Conservation (phyloP, 2,113 vertebrate species). For the Zosterops hypoxanthus region DNA sequence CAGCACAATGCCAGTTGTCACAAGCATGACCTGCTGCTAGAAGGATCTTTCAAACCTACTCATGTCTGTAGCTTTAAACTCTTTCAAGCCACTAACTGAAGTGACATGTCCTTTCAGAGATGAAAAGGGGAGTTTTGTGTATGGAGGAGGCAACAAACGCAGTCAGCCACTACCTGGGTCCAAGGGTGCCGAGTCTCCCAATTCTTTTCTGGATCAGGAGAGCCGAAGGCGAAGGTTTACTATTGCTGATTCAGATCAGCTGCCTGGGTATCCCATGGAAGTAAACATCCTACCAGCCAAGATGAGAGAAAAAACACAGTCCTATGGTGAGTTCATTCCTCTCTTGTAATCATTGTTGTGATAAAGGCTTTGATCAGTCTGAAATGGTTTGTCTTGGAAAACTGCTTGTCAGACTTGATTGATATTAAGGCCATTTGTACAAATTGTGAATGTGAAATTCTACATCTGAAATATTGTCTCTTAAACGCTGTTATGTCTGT, state of each 20-base stretch:
- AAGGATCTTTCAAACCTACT: not conserved
- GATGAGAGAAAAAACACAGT: slow-evolving; percentile 82
- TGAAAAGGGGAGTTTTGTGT: slow-evolving; percentile 70
- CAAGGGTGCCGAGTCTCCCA: slow-evolving; percentile 89
- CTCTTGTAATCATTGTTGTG: not conserved
- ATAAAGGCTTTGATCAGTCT: not conserved
- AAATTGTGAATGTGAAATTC: slow-evolving; percentile 35
- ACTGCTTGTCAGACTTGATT: not conserved
- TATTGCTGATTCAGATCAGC: slow-evolving; percentile 77
- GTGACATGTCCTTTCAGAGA: slow-evolving; percentile 73
- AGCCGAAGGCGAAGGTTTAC: slow-evolving; percentile 77
- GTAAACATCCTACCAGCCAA: slow-evolving; percentile 75
- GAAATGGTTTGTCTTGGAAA: not conserved
- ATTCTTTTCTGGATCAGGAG: slow-evolving; percentile 88
- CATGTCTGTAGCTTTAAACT: not conserved
- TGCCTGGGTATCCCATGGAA: slow-evolving; percentile 75
- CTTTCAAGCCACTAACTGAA: not conserved
- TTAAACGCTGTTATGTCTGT: not conserved
- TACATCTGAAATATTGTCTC: slow-evolving; percentile 30
- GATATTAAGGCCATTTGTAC: not conserved
- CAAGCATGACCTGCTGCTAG: not conserved
- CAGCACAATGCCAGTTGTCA: not conserved
- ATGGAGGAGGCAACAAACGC: slow-evolving; percentile 66
- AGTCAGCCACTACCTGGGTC: slow-evolving; percentile 40
- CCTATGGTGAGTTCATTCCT: slow-evolving; percentile 76